Conservation (phyloP, 2,797 vertebrate genomes). For the Onychomys arenicola region DNA sequence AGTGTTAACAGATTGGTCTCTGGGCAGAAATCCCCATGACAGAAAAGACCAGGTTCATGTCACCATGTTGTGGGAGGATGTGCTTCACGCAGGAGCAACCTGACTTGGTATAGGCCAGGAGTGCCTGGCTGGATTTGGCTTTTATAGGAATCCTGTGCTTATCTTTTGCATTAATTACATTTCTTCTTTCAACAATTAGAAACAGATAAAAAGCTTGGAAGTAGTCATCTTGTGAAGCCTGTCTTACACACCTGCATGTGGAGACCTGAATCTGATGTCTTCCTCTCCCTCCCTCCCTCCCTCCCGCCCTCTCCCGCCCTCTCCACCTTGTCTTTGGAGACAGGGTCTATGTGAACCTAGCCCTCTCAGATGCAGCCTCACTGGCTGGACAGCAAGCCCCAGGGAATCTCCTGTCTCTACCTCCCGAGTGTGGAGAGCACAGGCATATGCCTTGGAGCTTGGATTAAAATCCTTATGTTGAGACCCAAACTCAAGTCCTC, state of each 20-base stretch:
- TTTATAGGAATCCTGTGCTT: rapidly evolving
- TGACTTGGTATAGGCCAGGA: rapidly evolving
- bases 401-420: background rate
- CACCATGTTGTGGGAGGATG: rapidly evolving
- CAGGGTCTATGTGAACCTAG: background rate
- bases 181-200: background rate
- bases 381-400: background rate
- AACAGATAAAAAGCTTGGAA: background rate
- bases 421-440: background rate
- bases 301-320: too few relatives aligned
- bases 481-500: background rate
- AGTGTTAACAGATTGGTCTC: rapidly evolving
- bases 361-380: background rate
- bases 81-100: rapidly evolving
- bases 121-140: rapidly evolving
- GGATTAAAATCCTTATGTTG: background rate
- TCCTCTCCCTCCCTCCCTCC: background rate
- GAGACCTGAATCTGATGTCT: background rate
- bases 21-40: rapidly evolving
- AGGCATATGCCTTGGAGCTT: background rate
- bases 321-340: background rate
- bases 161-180: background rate
- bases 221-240: background rate
- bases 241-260: background rate
- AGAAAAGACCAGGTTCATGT: rapidly evolving